A percentile compares a stretch with the other conserved stretches of the same genome.
These are phyloP conservation scores for Cabera pusaria DNA, from an alignment of 2,888 invertebrate species.

Conservation along the genomic window DNA sequence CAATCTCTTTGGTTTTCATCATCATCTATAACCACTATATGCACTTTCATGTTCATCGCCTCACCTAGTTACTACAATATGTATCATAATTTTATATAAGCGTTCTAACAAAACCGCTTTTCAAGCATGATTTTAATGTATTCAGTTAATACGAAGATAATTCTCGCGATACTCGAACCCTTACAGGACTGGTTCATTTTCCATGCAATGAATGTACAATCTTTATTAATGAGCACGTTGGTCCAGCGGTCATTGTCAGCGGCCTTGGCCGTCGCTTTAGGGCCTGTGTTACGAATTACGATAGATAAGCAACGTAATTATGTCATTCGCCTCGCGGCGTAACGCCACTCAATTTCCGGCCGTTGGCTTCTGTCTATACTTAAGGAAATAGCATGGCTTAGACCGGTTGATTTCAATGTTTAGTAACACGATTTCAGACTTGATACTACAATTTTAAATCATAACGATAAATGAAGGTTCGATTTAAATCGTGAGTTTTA, in stretches of 20 bases:
- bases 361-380: constrained; percentile 1
- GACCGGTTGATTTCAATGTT: background rate
- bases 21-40: no score
- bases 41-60: no score
- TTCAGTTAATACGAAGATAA: no score
- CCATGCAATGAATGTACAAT: constrained; percentile 48
- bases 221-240: constrained; percentile 54
- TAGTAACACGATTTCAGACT: no score
- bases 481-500: no score
- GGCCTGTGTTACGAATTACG: constrained; percentile 34
- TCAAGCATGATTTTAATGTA: no score
- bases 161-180: constrained; percentile 3
- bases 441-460: no score
- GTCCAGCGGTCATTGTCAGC: constrained; percentile 50
- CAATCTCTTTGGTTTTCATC: no score
- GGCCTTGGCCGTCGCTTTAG: constrained; percentile 47
- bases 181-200: constrained; percentile 22
- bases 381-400: constrained; percentile 8
- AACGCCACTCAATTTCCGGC: constrained; percentile 21
- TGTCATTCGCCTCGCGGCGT: constrained; percentile 24
- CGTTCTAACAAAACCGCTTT: no score
- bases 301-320: constrained; percentile 29
- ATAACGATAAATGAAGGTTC: no score
- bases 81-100: no score
- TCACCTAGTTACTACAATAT: no score